Percentiles rank a stretch among this genome's conserved stretches.
These are phyloP conservation scores for Orussus abietinus DNA, from an alignment of 1,140 invertebrate species.

Conservation along the genomic window DNA sequence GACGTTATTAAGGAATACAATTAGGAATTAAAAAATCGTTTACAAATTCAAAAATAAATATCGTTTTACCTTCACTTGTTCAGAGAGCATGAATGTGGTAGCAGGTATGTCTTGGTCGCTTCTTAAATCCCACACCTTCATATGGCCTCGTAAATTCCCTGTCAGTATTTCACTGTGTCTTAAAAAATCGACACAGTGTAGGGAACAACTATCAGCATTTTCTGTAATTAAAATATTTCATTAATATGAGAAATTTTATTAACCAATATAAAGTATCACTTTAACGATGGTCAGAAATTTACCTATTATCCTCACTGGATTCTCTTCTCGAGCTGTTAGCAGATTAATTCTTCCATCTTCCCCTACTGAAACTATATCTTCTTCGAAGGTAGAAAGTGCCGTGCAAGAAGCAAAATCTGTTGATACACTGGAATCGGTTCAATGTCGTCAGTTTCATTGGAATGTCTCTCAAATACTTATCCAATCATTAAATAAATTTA, in stretches of 20 bases:
- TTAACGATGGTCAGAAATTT: constrained; percentile 19
- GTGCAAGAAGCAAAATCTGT: constrained; percentile 61
- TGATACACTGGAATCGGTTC: constrained; percentile 1
- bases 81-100: constrained; percentile 63
- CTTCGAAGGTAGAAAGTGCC: constrained; percentile 64
- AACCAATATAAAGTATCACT: constrained; percentile 6
- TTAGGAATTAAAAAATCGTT: constrained; percentile 22
- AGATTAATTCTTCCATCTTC: constrained; percentile 79
- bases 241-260: constrained; percentile 3
- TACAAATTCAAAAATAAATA: constrained; percentile 5
- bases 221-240: constrained; percentile 49
- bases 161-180: constrained; percentile 76
- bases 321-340: constrained; percentile 60
- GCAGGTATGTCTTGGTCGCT: constrained; percentile 56
- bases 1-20: too few relatives aligned
- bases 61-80: constrained; percentile 55
- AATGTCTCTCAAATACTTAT: background rate
- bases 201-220: constrained; percentile 76
- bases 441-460: too few relatives aligned
- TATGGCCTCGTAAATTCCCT: constrained; percentile 78
- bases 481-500: constrained; percentile 30
- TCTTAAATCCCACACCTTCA: constrained; percentile 84
- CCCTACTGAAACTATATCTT: constrained; percentile 71
- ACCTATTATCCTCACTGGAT: constrained; percentile 62
- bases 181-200: constrained; percentile 73